Percentiles rank a stretch among this genome's conserved stretches.
phyloP scores from a whole-genome alignment of 2,797 vertebrate genomes.

The Dromococcyx pavoninus region DNA sequence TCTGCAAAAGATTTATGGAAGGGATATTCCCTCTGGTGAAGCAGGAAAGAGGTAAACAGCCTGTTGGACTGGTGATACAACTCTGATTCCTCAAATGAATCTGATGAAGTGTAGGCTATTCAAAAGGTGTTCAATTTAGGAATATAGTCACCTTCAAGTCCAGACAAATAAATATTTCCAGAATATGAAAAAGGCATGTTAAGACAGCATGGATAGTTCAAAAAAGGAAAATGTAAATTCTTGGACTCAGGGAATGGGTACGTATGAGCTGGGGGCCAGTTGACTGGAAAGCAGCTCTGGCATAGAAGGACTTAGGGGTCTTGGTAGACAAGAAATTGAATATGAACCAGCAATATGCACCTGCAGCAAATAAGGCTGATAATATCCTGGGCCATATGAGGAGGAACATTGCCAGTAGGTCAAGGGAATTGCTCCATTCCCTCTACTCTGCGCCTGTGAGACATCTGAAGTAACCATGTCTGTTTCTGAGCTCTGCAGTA shows the following conservation, averaged over 20 bases:
- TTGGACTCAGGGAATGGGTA: not conserved
- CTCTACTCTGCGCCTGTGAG: not conserved
- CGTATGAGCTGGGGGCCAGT: fast-evolving
- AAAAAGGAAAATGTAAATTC: not conserved
- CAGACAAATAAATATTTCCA: not conserved
- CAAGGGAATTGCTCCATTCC: not conserved
- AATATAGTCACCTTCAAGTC: not conserved
- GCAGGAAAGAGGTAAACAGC: not conserved
- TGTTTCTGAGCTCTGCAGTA: not conserved
- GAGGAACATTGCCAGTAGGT: not conserved
- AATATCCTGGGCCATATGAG: not conserved
- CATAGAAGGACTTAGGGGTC: no score
- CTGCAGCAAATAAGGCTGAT: not conserved
- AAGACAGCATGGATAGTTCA: not conserved
- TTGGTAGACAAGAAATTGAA: no score
- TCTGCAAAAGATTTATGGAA: not conserved
- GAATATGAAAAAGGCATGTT: not conserved
- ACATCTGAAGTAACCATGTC: not conserved
- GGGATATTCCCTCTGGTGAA: not conserved
- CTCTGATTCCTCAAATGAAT: not conserved
- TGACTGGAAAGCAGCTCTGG: not conserved
- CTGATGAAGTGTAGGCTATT: not conserved
- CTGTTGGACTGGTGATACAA: not conserved
- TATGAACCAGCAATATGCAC: no score
- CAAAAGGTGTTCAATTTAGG: not conserved